These are phyloP conservation scores for Passerina amoena DNA, from an alignment of 2,113 vertebrate species.

Conservation along the genomic window DNA sequence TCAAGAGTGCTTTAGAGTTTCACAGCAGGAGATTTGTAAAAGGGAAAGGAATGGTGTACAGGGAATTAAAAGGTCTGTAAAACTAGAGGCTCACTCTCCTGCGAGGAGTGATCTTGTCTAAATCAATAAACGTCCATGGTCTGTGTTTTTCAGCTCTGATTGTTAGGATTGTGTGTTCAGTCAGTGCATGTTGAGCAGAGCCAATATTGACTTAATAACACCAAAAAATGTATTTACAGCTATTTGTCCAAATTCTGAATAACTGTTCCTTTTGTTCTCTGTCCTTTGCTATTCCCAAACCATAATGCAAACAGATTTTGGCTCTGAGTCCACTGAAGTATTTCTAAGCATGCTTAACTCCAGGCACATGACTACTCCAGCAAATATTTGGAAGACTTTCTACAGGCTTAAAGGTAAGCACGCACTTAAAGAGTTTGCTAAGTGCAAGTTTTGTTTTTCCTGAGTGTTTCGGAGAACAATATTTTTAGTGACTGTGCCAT, in stretches of 20 bases:
- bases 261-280: conserved; percentile 20
- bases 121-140: conserved; percentile 40
- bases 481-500: not conserved
- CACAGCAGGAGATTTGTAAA: conserved; percentile 69
- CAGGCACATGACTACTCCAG: not conserved
- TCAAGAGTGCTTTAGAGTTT: conserved; percentile 58
- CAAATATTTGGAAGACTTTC: conserved; percentile 5
- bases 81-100: conserved; percentile 41
- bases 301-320: conserved; percentile 30
- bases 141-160: conserved; percentile 42
- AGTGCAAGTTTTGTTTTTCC: not conserved
- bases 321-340: not conserved
- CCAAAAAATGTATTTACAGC: conserved; percentile 19
- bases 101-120: conserved; percentile 63
- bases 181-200: not conserved
- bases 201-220: conserved; percentile 7
- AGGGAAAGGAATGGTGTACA: conserved; percentile 47
- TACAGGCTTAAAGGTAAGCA: conserved; percentile 16
- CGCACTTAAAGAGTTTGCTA: not conserved
- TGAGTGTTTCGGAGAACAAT: not conserved
- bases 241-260: conserved; percentile 33
- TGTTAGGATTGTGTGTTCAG: conserved; percentile 9
- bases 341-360: conserved; percentile 33
- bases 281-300: not conserved
- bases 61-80: conserved; percentile 69